Conservation (phyloP, 2,113 vertebrate genomes). For the Microcebus lehilahytsara region DNA sequence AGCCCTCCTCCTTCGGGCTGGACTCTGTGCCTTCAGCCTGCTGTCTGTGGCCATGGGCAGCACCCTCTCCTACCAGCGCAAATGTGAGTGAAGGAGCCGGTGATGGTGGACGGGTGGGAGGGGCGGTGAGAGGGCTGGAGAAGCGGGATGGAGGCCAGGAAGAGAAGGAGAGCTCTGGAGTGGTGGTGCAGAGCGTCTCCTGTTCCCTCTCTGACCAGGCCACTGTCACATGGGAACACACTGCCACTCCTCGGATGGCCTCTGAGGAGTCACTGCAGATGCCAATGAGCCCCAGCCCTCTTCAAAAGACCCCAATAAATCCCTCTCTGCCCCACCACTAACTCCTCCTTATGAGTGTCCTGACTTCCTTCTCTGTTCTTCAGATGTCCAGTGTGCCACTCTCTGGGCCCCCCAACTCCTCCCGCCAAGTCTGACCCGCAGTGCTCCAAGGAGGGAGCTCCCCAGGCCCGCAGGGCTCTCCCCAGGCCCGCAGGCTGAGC, state of each 20-base stretch:
- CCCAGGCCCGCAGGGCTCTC: no score
- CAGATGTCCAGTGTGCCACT: background rate
- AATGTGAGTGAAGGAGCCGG: background rate
- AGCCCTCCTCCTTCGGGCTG: conserved; percentile 3
- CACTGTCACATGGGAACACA: background rate
- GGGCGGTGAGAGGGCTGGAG: background rate
- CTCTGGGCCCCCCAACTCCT: background rate
- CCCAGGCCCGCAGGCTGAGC: background rate
- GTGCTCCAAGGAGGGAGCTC: background rate
- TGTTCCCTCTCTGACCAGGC: background rate
- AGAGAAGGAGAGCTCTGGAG: background rate
- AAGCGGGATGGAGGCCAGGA: background rate
- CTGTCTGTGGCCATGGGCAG: conserved; percentile 44
- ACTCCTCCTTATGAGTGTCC: background rate
- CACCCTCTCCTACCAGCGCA: conserved; percentile 43
- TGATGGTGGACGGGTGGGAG: background rate
- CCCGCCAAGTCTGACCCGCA: background rate
- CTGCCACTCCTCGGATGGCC: background rate
- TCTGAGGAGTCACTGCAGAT: background rate
- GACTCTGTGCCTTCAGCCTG: conserved; percentile 52
- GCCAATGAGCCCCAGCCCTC: background rate
- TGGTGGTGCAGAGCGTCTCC: background rate
- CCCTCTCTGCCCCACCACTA: background rate
- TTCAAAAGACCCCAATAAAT: conserved; percentile 19
- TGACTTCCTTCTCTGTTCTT: background rate